A percentile compares a stretch with the other conserved stretches of the same genome.
Evolutionary conservation across 2,888 invertebrate species (phyloP).

Genomic region (Drosophila villosipedis): DNA sequence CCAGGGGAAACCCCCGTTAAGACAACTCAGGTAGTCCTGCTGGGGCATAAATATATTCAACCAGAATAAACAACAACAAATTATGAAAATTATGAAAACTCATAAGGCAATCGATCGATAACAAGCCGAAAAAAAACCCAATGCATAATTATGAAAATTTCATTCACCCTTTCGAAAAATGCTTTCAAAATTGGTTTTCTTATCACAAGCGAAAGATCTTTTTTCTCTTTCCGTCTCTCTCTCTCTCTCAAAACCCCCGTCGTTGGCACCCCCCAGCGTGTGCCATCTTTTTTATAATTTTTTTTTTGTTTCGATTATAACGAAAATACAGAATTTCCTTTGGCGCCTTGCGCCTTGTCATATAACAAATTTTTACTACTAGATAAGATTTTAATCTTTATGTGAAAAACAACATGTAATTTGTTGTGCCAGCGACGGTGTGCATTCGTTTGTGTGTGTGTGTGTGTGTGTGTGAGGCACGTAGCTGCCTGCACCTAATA

Average conservation of each 20-base stretch:
- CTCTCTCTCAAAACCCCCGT: neutral
- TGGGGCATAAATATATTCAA: constrained; percentile 51
- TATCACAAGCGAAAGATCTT: constrained; percentile 64
- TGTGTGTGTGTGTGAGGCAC: constrained; percentile 38
- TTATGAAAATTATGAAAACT: constrained; percentile 63
- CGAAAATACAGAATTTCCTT: constrained; percentile 63
- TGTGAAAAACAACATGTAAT: constrained; percentile 84
- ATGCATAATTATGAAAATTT: constrained; percentile 75
- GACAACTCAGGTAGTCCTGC: constrained; percentile 57
- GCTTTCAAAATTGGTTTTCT: constrained; percentile 27
- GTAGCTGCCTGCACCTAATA: constrained; percentile 50
- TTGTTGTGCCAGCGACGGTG: constrained; percentile 61
- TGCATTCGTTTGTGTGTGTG: constrained; percentile 18
- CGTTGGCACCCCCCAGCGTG: constrained; percentile 82
- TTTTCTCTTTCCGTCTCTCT: neutral
- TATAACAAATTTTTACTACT: constrained; percentile 80
- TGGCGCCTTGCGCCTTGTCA: constrained; percentile 76
- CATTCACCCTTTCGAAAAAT: constrained; percentile 62
- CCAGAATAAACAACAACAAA: constrained; percentile 46
- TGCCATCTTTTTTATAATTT: constrained; percentile 64
- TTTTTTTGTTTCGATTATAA: constrained; percentile 58
- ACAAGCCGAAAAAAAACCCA: constrained; percentile 6
- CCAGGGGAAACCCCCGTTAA: constrained; percentile 63
- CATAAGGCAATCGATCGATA: constrained; percentile 50
- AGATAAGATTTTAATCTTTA: constrained; percentile 84